phyloP scores from a whole-genome alignment of 2,797 vertebrate genomes.

The Mastacembelus armatus region DNA sequence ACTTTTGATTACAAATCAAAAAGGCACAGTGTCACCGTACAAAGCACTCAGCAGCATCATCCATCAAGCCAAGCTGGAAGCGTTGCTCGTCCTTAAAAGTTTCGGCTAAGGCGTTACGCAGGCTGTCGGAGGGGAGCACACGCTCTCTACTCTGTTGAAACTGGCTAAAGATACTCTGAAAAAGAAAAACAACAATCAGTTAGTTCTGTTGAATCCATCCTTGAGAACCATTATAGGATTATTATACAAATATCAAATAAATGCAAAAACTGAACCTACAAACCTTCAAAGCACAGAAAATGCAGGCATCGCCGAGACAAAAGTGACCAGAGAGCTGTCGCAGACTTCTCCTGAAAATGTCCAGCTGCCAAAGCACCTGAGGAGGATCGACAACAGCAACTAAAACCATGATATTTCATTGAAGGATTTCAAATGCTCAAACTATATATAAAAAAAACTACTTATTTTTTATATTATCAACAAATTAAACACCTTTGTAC shows the following conservation, averaged over 20 bases:
- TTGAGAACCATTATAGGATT: not conserved
- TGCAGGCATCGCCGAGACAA: constrained; percentile 95
- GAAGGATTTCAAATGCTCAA: not conserved
- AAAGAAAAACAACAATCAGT: constrained; percentile 5
- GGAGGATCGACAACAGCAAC: constrained; percentile 11
- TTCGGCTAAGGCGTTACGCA: constrained; percentile 94
- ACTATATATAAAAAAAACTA: too few relatives aligned
- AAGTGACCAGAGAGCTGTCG: constrained; percentile 93
- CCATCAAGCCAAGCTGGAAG: constrained; percentile 98
- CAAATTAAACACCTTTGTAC: not conserved
- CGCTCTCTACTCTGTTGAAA: constrained; percentile 97
- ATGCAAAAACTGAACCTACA: not conserved
- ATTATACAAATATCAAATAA: not conserved
- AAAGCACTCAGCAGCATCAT: constrained; percentile 98
- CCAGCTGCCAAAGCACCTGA: constrained; percentile 98
- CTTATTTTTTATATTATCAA: too few relatives aligned
- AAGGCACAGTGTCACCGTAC: constrained; percentile 75
- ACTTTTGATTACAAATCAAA: constrained; percentile 37
- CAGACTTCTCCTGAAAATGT: constrained; percentile 96
- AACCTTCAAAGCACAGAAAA: constrained; percentile 99
- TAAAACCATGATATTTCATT: not conserved
- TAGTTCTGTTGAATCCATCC: not conserved
- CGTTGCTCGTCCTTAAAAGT: constrained; percentile 98
- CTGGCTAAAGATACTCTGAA: constrained; percentile 94
- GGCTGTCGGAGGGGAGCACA: constrained; percentile 94